Conservation (phyloP, 2,797 vertebrate genomes). For the Malacoctenus gilli region DNA sequence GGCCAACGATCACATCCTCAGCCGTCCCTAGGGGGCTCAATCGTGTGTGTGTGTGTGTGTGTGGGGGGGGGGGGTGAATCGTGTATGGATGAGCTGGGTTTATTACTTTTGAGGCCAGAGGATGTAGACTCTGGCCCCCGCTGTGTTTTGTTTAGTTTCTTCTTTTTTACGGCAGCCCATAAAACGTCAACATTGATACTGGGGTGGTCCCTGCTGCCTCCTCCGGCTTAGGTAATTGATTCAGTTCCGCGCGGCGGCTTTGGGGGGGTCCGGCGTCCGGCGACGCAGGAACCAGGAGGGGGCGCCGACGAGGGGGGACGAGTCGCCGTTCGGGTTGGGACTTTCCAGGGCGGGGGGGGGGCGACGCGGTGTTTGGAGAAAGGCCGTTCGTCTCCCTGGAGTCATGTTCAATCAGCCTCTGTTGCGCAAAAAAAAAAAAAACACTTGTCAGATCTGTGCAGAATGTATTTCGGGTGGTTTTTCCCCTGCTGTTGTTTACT, state of each 20-base stretch:
- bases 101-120: constrained; percentile 62
- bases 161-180: constrained; percentile 62
- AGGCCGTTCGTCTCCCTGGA: constrained; percentile 51
- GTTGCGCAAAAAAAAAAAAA: no score
- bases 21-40: constrained; percentile 31
- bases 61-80: constrained; percentile 32
- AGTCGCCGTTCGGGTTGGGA: no score
- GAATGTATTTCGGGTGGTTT: constrained; percentile 76
- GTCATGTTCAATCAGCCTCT: constrained; percentile 47
- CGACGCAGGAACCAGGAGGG: no score
- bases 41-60: no score
- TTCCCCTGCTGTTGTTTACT: constrained; percentile 76
- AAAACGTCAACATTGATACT: constrained; percentile 66
- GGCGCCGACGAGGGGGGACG: no score
- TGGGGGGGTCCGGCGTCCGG: no score
- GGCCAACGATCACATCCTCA: constrained; percentile 76
- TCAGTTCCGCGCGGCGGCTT: constrained; percentile 34
- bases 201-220: constrained; percentile 63
- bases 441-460: constrained; percentile 63
- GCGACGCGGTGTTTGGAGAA: constrained; percentile 40
- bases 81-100: constrained; percentile 53
- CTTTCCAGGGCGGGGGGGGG: no score
- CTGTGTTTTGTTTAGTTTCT: constrained; percentile 56
- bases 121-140: constrained; percentile 54
- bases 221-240: constrained; percentile 50